A percentile compares a stretch with the other conserved stretches of the same genome.
Evolutionary conservation across 2,797 vertebrate species (phyloP).

Genomic region (Gallinago solitaria): DNA sequence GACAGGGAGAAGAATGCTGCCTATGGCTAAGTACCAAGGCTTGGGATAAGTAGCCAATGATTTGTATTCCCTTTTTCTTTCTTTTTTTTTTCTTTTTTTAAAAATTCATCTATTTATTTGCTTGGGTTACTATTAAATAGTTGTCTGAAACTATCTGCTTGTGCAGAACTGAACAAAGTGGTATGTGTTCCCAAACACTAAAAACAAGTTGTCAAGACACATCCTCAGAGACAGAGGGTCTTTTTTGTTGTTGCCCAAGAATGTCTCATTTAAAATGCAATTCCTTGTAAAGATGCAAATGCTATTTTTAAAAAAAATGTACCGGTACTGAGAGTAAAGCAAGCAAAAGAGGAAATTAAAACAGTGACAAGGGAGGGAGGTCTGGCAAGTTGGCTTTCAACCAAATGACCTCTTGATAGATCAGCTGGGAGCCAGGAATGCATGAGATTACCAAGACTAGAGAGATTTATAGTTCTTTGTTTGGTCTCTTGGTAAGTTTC

Average conservation of each 20-base stretch:
- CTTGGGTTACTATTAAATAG: neutral
- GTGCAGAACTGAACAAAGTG: neutral
- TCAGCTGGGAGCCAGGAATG: constrained; percentile 63
- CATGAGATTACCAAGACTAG: constrained; percentile 39
- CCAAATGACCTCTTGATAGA: constrained; percentile 73
- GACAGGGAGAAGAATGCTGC: neutral
- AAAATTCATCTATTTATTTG: no score
- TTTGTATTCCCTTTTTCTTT: neutral
- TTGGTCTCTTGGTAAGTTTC: constrained; percentile 65
- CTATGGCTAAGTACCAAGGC: neutral
- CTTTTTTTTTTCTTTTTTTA: no score
- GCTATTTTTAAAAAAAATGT: constrained; percentile 55
- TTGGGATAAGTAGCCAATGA: neutral
- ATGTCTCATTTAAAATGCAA: constrained; percentile 69
- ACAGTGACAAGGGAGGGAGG: constrained; percentile 37
- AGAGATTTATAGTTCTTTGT: constrained; percentile 71
- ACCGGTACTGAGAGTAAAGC: constrained; percentile 61
- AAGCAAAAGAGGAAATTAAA: constrained; percentile 74
- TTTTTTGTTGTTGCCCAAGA: constrained; percentile 60
- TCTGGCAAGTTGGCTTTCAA: constrained; percentile 71
- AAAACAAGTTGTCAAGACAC: constrained; percentile 57
- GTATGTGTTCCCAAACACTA: constrained; percentile 40
- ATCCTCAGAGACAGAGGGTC: constrained; percentile 43
- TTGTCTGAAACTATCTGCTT: constrained; percentile 19
- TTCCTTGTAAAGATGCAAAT: constrained; percentile 60